Conservation (phyloP, 2,113 vertebrate species). For the Atlantisia rogersi region DNA sequence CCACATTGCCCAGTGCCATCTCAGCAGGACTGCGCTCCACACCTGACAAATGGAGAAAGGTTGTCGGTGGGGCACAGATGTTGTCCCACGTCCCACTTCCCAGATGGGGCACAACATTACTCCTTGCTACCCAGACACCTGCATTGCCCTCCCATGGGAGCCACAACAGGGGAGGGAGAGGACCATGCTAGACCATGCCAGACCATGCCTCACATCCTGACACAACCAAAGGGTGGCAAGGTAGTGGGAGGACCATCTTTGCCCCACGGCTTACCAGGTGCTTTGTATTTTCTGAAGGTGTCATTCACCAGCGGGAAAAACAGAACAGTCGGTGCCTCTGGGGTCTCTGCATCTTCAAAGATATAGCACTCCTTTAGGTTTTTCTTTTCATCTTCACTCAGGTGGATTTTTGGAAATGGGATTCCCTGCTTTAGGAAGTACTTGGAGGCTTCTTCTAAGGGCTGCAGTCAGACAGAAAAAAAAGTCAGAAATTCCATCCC, state of each 20-base stretch:
- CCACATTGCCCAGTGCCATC: conserved; percentile 69
- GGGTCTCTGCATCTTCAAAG: conserved; percentile 71
- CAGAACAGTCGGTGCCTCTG: conserved; percentile 66
- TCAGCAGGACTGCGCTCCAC: conserved; percentile 68
- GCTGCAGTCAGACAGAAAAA: conserved; percentile 12
- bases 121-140: accelerated
- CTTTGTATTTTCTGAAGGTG: conserved; percentile 70
- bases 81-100: background rate
- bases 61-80: background rate
- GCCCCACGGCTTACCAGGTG: conserved; percentile 64
- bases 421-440: conserved; percentile 76
- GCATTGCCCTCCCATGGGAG: background rate
- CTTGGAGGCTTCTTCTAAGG: conserved; percentile 73
- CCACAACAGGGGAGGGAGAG: background rate
- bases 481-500: background rate
- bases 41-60: conserved; percentile 61
- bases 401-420: conserved; percentile 75
- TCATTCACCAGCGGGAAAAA: conserved; percentile 79
- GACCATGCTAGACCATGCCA: accelerated
- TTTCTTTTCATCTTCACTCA: conserved; percentile 63
- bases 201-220: background rate
- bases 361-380: conserved; percentile 66
- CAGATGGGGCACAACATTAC: accelerated
- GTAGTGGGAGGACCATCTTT: background rate
- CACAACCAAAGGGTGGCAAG: background rate